phyloP scores from a whole-genome alignment of 2,888 invertebrate genomes.

The Lacanobia oleracea region DNA sequence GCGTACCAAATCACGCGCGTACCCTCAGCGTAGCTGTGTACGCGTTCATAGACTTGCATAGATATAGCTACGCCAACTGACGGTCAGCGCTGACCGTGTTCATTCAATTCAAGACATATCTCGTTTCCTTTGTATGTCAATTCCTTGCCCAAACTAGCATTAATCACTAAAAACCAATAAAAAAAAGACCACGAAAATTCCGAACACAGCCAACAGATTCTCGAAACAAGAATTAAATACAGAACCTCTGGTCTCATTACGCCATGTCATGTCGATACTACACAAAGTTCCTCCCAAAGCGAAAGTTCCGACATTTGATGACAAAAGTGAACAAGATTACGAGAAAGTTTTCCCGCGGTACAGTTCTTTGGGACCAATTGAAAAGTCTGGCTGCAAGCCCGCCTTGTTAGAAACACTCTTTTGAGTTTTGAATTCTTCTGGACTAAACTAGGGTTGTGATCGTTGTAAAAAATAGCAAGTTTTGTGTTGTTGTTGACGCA shows the following conservation, averaged over 20 bases:
- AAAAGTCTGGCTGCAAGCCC: slow-evolving; percentile 60
- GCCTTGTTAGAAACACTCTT: slow-evolving; percentile 60
- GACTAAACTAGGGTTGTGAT: slow-evolving; percentile 27
- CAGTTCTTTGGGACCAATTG: slow-evolving; percentile 57
- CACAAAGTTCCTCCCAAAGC: slow-evolving; percentile 45
- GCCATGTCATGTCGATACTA: slow-evolving; percentile 60
- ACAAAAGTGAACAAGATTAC: slow-evolving; percentile 65
- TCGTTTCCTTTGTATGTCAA: not conserved
- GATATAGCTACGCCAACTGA: no score
- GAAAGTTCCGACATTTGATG: slow-evolving; percentile 65
- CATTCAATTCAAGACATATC: not conserved
- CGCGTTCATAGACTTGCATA: no score
- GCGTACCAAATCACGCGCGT: no score
- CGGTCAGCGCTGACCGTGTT: no score
- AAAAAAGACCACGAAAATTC: not conserved
- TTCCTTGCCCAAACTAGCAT: not conserved
- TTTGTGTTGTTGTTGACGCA: slow-evolving; percentile 1
- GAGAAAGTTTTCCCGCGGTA: slow-evolving; percentile 53
- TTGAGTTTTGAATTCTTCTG: slow-evolving; percentile 43
- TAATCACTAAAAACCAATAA: not conserved
- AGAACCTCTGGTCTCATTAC: slow-evolving; percentile 46
- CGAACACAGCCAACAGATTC: slow-evolving; percentile 10
- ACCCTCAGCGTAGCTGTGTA: no score
- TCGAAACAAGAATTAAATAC: slow-evolving; percentile 39
- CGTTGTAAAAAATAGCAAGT: slow-evolving; percentile 18